These are phyloP conservation scores for Channa argus DNA, from an alignment of 2,113 vertebrate species.

Conservation along the genomic window DNA sequence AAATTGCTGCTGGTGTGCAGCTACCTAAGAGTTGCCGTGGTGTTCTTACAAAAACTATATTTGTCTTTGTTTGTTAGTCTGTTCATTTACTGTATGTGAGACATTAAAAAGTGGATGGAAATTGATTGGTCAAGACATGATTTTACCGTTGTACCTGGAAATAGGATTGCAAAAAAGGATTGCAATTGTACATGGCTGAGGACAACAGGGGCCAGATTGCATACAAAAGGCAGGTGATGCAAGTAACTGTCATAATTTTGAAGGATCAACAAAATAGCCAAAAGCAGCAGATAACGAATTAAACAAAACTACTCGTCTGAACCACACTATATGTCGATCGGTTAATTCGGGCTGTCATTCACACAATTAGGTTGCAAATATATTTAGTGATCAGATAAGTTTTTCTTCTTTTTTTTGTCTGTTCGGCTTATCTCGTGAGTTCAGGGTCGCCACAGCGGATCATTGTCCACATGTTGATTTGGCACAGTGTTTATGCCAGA, in stretches of 20 bases:
- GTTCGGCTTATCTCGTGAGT: too few relatives aligned
- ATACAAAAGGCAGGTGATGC: conserved; percentile 70
- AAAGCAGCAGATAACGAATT: conserved; percentile 43
- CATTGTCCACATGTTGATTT: too few relatives aligned
- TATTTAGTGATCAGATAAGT: conserved; percentile 1
- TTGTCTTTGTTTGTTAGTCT: conserved; percentile 25
- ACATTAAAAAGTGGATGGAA: conserved; percentile 51
- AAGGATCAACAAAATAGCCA: conserved; percentile 43
- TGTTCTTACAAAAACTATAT: conserved; percentile 32
- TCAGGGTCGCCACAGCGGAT: too few relatives aligned
- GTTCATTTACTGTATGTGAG: conserved; percentile 3
- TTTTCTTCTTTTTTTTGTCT: too few relatives aligned
- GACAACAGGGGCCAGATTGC: conserved; percentile 47
- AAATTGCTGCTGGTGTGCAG: conserved; percentile 43
- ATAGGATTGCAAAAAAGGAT: conserved; percentile 6
- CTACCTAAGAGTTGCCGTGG: conserved; percentile 21
- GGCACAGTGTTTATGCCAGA: too few relatives aligned
- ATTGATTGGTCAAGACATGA: conserved; percentile 44
- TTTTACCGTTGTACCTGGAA: conserved; percentile 26
- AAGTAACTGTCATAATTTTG: conserved; percentile 58
- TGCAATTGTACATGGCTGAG: conserved; percentile 34
- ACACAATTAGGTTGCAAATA: conserved; percentile 15
- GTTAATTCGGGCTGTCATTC: conserved; percentile 18
- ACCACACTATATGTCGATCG: conserved; percentile 9
- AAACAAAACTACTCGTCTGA: conserved; percentile 29